Conservation (phyloP, 2,888 invertebrate genomes). For the Ypsolopha sequella region DNA sequence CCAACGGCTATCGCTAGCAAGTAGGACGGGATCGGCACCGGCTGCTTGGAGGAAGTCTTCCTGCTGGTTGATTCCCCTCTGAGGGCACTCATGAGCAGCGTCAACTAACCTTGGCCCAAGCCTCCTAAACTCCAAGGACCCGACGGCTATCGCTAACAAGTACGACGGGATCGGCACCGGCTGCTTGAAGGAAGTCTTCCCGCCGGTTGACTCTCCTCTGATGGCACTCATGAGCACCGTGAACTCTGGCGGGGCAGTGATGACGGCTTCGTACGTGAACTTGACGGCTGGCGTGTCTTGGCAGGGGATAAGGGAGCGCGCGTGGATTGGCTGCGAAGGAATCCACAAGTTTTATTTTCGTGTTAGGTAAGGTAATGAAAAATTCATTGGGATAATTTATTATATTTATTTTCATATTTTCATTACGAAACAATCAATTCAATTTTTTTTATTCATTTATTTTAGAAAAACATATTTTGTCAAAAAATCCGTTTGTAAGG, state of each 20-base stretch:
- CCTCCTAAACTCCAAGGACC: constrained; percentile 79
- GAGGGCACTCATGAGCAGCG: too few relatives aligned
- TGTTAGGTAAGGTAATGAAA: too few relatives aligned
- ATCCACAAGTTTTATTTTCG: too few relatives aligned
- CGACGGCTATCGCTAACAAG: constrained; percentile 90
- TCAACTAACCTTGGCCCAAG: constrained; percentile 78
- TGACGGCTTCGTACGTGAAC: constrained; percentile 81
- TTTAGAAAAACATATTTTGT: too few relatives aligned
- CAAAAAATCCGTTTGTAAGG: too few relatives aligned
- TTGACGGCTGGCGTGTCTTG: constrained; percentile 95
- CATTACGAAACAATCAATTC: too few relatives aligned
- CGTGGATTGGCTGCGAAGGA: constrained; percentile 85
- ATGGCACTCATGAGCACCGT: constrained; percentile 92
- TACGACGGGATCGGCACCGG: constrained; percentile 91
- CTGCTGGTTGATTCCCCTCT: too few relatives aligned
- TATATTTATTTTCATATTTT: too few relatives aligned
- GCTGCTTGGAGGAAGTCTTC: too few relatives aligned
- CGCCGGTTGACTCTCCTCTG: constrained; percentile 53
- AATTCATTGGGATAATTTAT: too few relatives aligned
- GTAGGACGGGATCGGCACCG: constrained; percentile 90
- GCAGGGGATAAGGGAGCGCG: constrained; percentile 90
- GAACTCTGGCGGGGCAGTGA: constrained; percentile 80
- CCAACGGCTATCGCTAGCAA: constrained; percentile 92
- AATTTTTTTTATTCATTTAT: too few relatives aligned
- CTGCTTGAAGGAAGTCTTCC: constrained; percentile 75